Evolutionary conservation across 1,140 invertebrate species (phyloP).

Genomic region (Amphibalanus amphitrite): DNA sequence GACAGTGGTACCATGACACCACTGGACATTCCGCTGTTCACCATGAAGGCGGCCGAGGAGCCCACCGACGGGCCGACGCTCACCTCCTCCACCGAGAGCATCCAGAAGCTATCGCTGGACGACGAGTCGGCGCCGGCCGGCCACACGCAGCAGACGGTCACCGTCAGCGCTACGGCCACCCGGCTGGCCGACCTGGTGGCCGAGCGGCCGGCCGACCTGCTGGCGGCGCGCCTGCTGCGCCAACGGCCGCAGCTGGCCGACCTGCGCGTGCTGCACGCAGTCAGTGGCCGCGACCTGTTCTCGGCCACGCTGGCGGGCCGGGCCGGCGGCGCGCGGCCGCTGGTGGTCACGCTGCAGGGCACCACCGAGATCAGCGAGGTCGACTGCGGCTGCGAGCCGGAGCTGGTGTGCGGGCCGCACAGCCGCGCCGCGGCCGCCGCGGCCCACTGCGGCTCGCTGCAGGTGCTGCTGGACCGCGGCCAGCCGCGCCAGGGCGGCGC

Average conservation of each 20-base stretch:
- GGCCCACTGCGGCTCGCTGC: not conserved
- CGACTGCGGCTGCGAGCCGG: not conserved
- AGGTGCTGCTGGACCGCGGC: not conserved
- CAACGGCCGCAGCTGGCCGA: not conserved
- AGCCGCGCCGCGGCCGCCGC: no score
- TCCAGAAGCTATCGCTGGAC: not conserved
- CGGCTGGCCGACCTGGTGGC: not conserved
- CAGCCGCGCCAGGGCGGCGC: not conserved
- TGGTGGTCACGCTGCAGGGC: not conserved
- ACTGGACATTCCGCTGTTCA: not conserved
- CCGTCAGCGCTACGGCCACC: not conserved
- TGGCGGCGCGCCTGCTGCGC: not conserved
- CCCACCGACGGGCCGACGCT: not conserved
- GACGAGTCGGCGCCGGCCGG: no score
- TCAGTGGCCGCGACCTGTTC: not conserved
- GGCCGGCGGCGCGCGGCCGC: no score
- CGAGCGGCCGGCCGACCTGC: not conserved
- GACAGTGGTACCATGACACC: not conserved
- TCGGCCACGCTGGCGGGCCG: not conserved
- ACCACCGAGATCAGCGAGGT: not conserved
- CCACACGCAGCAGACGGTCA: not conserved
- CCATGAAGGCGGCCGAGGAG: not conserved
- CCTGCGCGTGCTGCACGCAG: not conserved
- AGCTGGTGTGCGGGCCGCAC: not conserved
- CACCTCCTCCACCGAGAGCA: constrained; percentile 1